Conservation (phyloP, 2,113 vertebrate species). For the Uria lomvia region DNA sequence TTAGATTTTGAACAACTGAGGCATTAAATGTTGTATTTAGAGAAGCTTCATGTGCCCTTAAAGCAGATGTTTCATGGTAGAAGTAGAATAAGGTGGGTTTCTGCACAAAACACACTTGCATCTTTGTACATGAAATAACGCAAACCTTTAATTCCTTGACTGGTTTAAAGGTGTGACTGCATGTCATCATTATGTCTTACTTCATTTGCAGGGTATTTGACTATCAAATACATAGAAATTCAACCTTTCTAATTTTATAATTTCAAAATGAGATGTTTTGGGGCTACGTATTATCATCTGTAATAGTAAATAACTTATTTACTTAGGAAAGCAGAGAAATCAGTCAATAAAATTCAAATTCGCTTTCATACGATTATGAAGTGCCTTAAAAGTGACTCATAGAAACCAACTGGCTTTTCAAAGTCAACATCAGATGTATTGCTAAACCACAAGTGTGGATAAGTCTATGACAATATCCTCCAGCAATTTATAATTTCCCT, state of each 20-base stretch:
- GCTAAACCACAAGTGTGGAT: constrained; percentile 49
- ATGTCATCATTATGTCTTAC: neutral
- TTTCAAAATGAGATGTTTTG: neutral
- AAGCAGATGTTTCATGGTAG: neutral
- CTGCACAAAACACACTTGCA: neutral
- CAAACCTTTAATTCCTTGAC: neutral
- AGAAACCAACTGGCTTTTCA: constrained; percentile 29
- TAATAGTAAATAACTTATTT: neutral
- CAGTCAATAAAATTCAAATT: neutral
- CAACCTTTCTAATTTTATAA: neutral
- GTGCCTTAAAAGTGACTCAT: constrained; percentile 42
- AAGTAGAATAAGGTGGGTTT: neutral
- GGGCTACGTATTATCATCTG: neutral
- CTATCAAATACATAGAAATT: neutral
- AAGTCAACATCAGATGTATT: constrained; percentile 47
- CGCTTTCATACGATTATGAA: neutral
- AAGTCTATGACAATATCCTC: constrained; percentile 52
- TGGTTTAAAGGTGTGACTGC: neutral
- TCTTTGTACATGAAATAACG: neutral
- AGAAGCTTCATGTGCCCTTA: neutral
- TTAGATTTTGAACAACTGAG: neutral
- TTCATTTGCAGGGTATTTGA: neutral
- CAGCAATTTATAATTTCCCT: constrained; percentile 54
- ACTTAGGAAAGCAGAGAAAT: neutral
- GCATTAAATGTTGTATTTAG: neutral